Evolutionary conservation across 1,140 invertebrate genomes (phyloP), one percentile per base, ranked within the genome.

Genomic region (Sarcophaga peregrina): DNA sequence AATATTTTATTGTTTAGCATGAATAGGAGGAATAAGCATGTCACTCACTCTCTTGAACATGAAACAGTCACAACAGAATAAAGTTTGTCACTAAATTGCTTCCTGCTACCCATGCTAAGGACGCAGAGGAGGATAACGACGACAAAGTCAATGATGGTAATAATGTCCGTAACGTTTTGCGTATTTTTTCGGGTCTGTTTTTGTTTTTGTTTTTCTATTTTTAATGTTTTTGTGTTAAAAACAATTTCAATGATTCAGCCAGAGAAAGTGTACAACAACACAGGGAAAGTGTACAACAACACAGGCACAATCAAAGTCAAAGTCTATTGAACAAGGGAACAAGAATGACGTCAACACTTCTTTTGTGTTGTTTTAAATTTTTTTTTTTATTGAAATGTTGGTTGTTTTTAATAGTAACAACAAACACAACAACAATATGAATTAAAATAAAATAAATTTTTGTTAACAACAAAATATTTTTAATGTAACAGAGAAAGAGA

Each of bases 61-160:
- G 25, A 37, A 37, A 37, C 4, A 37, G 25, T 37, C 25, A 37
- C 25, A 37, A 37, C 25, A 37, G 25, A 20, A 68, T 68, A 20
- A 68, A 68, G 62, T 68, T 20, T 25, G 62, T 68, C 62, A 68
- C 9, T 68, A 20, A 68, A 68, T 68, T 68, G 62, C 17, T 68
- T 68, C 62, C 62, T 68, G 62, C 17, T 68, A 17, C 50, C 8
- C 50, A n/a, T 37, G 4, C 4, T 37, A 37, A 37, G 25, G 4
- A 37, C 4, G 25, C 1, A 2, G 25, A 37, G 25, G 25, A 4
- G 25, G 25, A 37, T 4, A 68, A 25, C 20, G 62, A 68, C 62
- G 62, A 68, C 17, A 68, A 68, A 68, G 62, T 68, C 62, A 68
- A 68, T 68, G 62, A 68, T 68, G 62, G 17, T 20, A 68, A 68